Base-by-base conservation (phyloP, 2,797 vertebrate genomes). In the Oophaga sylvatica region DNA sequence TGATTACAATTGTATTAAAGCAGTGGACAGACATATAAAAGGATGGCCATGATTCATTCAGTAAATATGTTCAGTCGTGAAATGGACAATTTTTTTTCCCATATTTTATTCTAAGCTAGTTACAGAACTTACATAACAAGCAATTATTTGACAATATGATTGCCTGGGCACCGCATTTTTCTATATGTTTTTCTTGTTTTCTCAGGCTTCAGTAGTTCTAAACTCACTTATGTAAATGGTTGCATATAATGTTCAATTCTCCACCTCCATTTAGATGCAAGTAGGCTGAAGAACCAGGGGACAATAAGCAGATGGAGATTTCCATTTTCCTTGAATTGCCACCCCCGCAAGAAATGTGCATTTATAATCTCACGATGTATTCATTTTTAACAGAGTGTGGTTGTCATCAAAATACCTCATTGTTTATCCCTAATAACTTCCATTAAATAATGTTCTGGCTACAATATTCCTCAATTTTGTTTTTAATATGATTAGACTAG, bases 291-390 rank as follows among this genome's bases (percentile, higher is more conserved):
- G 29, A 71, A 71, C n/a, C 65, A 35, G 62, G 79, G 81, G 60
- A 84, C 65, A 80, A 48, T 84, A 11, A 53, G 87, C 81, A 88
- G 65, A 84, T 88, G 87, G 62, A 71, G 31, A 70, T 88, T 84
- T 88, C 81, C 81, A 84, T 78, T 88, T 79, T 57, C 84, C 68
- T 56, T 70, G 29, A 84, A 84, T 77, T 22, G 19, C 75, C 73
- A 31, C 63, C 87, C 84, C 81, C 63, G 2, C 73, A 45, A 56
- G 68, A 87, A 81, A 75, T 75, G n/a, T 81, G 41, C 63, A 87
- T 76, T 76, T 75, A 26, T 56, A 87, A 83, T 67, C 35, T 45
- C 62, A 63, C 59, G 26, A 63, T 87, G 60, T 83, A 80, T 56
- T 83, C 26, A 78, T 87, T 76, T 26, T 22, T 56, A 56, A 53